Evolutionary conservation across 2,888 invertebrate species (phyloP).

Genomic region (Latrodectus hesperus): DNA sequence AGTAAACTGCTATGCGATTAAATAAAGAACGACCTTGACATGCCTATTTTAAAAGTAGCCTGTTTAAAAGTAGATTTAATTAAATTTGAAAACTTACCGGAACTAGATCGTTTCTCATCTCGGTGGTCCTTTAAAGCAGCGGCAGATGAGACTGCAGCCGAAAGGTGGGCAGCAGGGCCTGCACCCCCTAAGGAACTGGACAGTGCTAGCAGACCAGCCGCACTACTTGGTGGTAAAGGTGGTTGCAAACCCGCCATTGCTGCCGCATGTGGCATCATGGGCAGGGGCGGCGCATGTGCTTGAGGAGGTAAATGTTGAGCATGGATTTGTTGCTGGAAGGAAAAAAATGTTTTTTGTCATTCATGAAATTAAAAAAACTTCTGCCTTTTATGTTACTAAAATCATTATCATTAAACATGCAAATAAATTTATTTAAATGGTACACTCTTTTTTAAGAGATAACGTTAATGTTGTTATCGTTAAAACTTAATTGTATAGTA

Average conservation of each 20-base stretch:
- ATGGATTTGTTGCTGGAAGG: conserved; percentile 90
- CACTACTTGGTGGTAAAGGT: conserved; percentile 72
- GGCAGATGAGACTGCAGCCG: conserved; percentile 74
- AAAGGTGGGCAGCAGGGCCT: conserved; percentile 75
- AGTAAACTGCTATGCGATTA: too few species aligned
- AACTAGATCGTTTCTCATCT: conserved; percentile 71
- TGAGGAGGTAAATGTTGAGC: conserved; percentile 83
- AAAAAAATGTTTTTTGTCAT: neutral
- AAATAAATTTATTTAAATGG: neutral
- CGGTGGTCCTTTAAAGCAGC: conserved; percentile 70
- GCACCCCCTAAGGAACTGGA: conserved; percentile 72
- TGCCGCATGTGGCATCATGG: conserved; percentile 73
- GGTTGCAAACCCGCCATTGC: conserved; percentile 74
- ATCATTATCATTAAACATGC: neutral
- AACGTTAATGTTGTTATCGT: too few species aligned
- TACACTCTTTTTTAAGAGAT: too few species aligned
- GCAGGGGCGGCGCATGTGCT: conserved; percentile 79
- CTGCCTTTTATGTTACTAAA: too few species aligned
- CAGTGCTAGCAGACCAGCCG: conserved; percentile 73
- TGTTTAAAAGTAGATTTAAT: too few species aligned
- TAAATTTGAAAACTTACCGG: conserved; percentile 61
- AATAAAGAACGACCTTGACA: too few species aligned
- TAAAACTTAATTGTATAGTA: too few species aligned
- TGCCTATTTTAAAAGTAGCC: too few species aligned
- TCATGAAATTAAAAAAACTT: neutral